phyloP scores from a whole-genome alignment of 2,888 invertebrate genomes.

The Dasypolia templi region DNA sequence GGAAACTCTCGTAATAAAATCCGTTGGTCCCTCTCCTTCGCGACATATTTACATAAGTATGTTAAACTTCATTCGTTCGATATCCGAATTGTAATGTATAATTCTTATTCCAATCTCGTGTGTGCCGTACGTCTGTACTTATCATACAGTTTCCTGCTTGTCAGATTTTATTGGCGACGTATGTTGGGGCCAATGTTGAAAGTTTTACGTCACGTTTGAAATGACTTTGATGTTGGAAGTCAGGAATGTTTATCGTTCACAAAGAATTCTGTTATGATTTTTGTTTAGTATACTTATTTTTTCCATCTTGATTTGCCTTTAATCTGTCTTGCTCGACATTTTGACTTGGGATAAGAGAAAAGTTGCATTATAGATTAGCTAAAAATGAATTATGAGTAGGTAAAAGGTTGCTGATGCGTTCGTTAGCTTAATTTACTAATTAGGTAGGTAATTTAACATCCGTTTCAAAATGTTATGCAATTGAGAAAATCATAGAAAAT shows the following conservation, averaged over 20 bases:
- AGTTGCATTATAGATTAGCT: too few relatives aligned
- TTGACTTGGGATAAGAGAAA: background rate
- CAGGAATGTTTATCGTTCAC: constrained; percentile 4
- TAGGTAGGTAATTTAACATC: too few relatives aligned
- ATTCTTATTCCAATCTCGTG: constrained; percentile 65
- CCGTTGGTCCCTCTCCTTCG: constrained; percentile 51
- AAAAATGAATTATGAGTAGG: background rate
- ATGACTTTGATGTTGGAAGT: constrained; percentile 30
- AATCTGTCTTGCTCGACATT: background rate
- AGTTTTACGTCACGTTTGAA: constrained; percentile 25
- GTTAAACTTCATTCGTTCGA: constrained; percentile 64
- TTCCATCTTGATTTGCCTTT: constrained; percentile 13
- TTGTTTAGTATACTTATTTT: background rate
- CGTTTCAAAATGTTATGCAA: too few relatives aligned
- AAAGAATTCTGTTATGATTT: constrained; percentile 17
- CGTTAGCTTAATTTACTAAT: background rate
- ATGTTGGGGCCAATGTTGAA: constrained; percentile 44
- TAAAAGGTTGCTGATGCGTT: background rate
- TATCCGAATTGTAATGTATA: constrained; percentile 63
- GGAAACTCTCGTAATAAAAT: constrained; percentile 63
- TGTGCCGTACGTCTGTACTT: constrained; percentile 55
- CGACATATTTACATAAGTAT: constrained; percentile 66
- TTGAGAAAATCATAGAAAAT: background rate
- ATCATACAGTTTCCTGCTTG: constrained; percentile 57
- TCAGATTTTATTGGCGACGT: constrained; percentile 48